These are phyloP conservation scores for Thryonomys swinderianus DNA, from an alignment of 2,113 vertebrate species.

Conservation along the genomic window DNA sequence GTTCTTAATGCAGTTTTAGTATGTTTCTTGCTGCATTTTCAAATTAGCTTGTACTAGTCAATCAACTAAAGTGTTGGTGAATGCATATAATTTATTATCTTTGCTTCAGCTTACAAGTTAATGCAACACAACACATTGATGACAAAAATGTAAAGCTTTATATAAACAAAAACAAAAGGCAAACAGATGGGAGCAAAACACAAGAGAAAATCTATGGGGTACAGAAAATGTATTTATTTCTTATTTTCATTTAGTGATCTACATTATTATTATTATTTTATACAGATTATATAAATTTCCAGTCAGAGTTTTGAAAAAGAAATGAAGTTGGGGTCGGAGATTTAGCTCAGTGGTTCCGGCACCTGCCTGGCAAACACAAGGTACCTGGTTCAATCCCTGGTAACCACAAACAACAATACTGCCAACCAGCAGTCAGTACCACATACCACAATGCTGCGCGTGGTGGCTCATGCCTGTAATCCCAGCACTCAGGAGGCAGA, in stretches of 20 bases:
- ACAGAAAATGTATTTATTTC: slow-evolving; percentile 48
- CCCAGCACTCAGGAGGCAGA: too few species aligned
- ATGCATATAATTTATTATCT: slow-evolving; percentile 56
- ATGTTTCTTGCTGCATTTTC: slow-evolving; percentile 38
- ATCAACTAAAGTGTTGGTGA: slow-evolving; percentile 43
- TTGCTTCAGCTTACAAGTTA: slow-evolving; percentile 60
- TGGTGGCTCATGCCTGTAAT: too few species aligned
- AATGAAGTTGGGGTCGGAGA: too few species aligned
- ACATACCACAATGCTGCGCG: too few species aligned
- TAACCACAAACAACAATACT: too few species aligned
- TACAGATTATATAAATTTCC: slow-evolving; percentile 24
- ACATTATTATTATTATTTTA: background rate
- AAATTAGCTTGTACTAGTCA: slow-evolving; percentile 56
- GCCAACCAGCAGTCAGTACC: too few species aligned
- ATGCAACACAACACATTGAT: slow-evolving; percentile 53
- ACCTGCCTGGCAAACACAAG: too few species aligned
- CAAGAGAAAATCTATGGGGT: slow-evolving; percentile 2
- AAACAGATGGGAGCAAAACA: slow-evolving; percentile 63
- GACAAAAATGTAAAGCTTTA: slow-evolving; percentile 70
- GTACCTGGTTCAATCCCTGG: too few species aligned
- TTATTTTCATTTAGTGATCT: slow-evolving; percentile 44
- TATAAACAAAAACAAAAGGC: slow-evolving; percentile 71
- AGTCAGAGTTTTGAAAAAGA: slow-evolving; percentile 12
- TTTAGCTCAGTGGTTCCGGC: too few species aligned
- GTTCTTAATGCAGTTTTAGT: background rate